Conservation (phyloP, 2,113 vertebrate species). For the Trinectes maculatus region DNA sequence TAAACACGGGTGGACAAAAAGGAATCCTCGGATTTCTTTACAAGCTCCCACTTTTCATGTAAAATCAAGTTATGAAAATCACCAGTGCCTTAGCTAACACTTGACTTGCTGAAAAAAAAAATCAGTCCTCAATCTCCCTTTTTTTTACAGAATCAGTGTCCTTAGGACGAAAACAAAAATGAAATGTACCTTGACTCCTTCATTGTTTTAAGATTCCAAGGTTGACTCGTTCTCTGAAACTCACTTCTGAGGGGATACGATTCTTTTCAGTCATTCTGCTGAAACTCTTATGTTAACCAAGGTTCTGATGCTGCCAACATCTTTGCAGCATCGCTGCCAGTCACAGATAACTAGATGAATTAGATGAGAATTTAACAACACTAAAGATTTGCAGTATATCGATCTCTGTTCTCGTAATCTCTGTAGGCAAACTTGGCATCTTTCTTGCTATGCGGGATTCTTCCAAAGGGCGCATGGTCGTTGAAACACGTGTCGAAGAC, state of each 20-base stretch:
- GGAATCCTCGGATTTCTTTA: constrained; percentile 21
- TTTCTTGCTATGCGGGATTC: constrained; percentile 88
- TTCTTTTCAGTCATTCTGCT: constrained; percentile 16
- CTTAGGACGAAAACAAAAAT: constrained; percentile 24
- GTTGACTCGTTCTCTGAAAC: constrained; percentile 8
- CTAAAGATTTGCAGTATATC: constrained; percentile 90
- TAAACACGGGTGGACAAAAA: constrained; percentile 11
- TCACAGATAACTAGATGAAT: constrained; percentile 13
- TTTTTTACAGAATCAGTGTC: constrained; percentile 24
- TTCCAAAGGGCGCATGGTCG: constrained; percentile 92
- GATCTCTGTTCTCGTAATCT: constrained; percentile 89
- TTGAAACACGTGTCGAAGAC: constrained; percentile 96
- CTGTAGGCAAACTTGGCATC: constrained; percentile 88
- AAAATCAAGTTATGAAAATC: constrained; percentile 23
- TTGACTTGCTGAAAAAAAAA: constrained; percentile 16
- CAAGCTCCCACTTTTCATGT: constrained; percentile 45
- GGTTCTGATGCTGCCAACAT: background rate
- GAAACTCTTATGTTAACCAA: background rate
- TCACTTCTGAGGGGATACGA: constrained; percentile 29
- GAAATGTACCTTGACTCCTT: constrained; percentile 9
- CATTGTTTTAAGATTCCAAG: constrained; percentile 8
- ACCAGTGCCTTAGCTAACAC: constrained; percentile 8
- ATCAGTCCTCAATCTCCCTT: constrained; percentile 17
- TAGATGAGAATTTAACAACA: background rate
- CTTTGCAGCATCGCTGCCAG: background rate